Evolutionary conservation across 1,140 invertebrate genomes (phyloP).

Genomic region (Meloidogyne chitwoodi): DNA sequence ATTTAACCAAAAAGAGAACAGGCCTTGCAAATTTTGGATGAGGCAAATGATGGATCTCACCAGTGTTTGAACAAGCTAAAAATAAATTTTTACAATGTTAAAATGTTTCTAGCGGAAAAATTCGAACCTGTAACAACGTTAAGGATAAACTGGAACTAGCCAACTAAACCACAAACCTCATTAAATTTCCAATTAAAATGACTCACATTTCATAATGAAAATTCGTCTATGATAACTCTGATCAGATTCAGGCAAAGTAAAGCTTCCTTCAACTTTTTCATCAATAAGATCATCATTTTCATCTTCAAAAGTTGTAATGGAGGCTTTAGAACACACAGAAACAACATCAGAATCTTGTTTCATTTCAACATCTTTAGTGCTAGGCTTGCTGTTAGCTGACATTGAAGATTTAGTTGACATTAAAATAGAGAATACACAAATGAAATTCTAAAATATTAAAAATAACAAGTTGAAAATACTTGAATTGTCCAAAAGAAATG

Average conservation of each 20-base stretch:
- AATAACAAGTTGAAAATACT: too few species aligned
- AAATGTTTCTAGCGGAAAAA: too few species aligned
- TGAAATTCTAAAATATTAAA: too few species aligned
- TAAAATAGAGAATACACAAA: not conserved
- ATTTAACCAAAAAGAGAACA: constrained; percentile 9
- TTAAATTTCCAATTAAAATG: not conserved
- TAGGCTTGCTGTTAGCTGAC: not conserved
- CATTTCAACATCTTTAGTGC: not conserved
- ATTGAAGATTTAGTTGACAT: not conserved
- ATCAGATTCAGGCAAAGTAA: not conserved
- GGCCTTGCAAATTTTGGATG: not conserved
- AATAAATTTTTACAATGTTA: too few species aligned
- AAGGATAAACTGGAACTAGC: too few species aligned
- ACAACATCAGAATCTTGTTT: not conserved
- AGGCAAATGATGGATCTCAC: not conserved
- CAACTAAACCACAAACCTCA: too few species aligned
- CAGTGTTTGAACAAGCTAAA: constrained; percentile 6
- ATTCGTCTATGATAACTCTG: not conserved
- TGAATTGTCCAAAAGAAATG: too few species aligned
- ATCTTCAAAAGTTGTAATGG: not conserved
- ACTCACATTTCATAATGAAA: constrained; percentile 7
- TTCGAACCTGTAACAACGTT: too few species aligned
- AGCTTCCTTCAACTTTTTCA: not conserved
- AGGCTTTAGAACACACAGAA: not conserved
- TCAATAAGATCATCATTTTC: not conserved